Percentiles rank a stretch among this genome's conserved stretches.
These are phyloP conservation scores for Aporophyla lueneburgensis DNA, from an alignment of 2,888 invertebrate species.

Conservation along the genomic window DNA sequence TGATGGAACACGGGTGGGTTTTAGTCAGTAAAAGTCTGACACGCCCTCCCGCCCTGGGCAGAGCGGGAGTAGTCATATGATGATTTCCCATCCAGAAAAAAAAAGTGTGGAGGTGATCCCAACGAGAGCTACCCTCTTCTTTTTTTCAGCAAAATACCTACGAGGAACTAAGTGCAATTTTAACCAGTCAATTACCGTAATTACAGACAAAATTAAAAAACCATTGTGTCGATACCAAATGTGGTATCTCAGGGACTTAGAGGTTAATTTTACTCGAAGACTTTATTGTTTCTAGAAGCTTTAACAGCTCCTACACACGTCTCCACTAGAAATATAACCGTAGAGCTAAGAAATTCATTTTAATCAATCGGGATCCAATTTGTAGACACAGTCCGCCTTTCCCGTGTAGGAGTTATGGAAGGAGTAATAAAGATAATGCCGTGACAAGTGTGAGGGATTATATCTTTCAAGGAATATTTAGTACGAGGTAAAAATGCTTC, in stretches of 20 bases:
- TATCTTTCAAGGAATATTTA: slow-evolving; percentile 23
- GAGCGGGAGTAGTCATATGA: too few species aligned
- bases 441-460: slow-evolving; percentile 26
- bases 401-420: slow-evolving; percentile 8
- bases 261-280: neutral
- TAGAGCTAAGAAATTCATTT: slow-evolving; percentile 31
- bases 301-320: neutral
- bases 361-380: slow-evolving; percentile 47
- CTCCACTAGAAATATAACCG: neutral
- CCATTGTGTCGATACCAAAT: too few species aligned
- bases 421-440: slow-evolving; percentile 5
- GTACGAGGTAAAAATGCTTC: neutral
- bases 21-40: too few species aligned
- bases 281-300: slow-evolving; percentile 5
- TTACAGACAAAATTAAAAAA: too few species aligned
- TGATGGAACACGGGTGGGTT: too few species aligned
- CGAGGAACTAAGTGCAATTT: neutral
- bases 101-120: neutral
- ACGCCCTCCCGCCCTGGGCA: too few species aligned
- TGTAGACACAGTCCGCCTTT: slow-evolving; percentile 31
- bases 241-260: too few species aligned
- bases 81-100: too few species aligned
- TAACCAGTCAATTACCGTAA: too few species aligned
- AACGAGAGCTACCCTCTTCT: neutral
- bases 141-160: neutral